These are phyloP conservation scores for Ailurus styani DNA, from an alignment of 2,113 vertebrate species.

Conservation along the genomic window DNA sequence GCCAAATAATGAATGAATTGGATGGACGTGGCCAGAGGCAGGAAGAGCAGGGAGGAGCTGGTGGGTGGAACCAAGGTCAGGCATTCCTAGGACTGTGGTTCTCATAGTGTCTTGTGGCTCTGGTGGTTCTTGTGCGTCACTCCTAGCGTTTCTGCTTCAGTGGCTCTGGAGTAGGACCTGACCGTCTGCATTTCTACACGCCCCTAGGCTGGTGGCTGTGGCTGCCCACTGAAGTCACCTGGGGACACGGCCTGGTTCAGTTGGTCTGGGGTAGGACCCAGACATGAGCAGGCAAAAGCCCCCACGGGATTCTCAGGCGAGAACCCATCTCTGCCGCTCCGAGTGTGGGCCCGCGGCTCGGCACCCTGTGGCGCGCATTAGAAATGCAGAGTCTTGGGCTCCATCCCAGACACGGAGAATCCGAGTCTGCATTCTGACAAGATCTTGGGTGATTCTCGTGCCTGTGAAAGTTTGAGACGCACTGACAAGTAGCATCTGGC, in stretches of 20 bases:
- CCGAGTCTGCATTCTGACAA: neutral
- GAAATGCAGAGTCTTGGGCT: neutral
- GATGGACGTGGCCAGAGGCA: neutral
- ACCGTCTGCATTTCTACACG: neutral
- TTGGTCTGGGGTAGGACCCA: neutral
- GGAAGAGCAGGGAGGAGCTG: neutral
- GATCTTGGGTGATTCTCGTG: neutral
- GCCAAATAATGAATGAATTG: neutral
- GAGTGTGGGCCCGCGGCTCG: fast-evolving
- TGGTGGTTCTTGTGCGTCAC: too few relatives aligned
- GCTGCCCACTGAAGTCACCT: neutral
- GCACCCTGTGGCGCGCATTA: neutral
- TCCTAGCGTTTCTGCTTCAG: neutral
- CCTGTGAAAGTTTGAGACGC: neutral
- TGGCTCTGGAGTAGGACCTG: neutral
- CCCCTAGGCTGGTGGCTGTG: neutral
- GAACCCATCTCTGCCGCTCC: neutral
- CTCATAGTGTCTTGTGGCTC: too few relatives aligned
- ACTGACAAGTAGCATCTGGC: neutral
- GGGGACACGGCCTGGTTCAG: fast-evolving
- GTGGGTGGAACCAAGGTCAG: neutral
- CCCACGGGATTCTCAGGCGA: neutral
- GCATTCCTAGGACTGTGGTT: neutral
- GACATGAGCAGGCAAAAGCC: neutral
- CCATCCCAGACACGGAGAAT: neutral